Conservation (phyloP, 2,113 vertebrate genomes). For the Ovis canadensis region DNA sequence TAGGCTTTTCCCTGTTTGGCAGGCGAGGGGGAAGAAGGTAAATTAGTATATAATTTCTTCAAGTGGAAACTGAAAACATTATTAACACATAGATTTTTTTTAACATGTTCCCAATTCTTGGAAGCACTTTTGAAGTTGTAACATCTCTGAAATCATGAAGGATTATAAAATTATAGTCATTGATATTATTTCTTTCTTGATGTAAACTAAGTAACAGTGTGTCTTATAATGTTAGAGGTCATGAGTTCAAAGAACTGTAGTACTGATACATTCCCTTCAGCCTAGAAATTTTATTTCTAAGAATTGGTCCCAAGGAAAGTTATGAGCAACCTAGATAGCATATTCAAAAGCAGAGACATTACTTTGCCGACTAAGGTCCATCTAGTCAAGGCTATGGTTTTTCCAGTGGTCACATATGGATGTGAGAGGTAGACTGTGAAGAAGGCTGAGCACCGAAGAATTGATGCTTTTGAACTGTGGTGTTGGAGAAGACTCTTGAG, state of each 20-base stretch:
- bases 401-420: no score
- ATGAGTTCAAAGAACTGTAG: not conserved
- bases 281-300: not conserved
- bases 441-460: no score
- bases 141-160: not conserved
- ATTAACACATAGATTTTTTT: not conserved
- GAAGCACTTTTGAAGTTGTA: not conserved
- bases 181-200: not conserved
- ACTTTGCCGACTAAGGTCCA: no score
- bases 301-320: not conserved
- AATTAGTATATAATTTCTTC: not conserved
- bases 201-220: not conserved
- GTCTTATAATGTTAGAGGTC: not conserved
- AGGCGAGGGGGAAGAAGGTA: not conserved
- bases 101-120: not conserved
- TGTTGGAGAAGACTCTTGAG: no score
- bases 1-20: not conserved
- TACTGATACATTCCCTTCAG: not conserved
- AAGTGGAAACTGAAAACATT: not conserved
- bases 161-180: not conserved
- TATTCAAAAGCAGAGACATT: no score
- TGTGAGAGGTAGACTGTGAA: no score
- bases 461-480: no score
- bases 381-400: no score
- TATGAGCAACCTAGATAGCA: no score